Percentiles rank a stretch among this genome's conserved stretches.
These are phyloP conservation scores for Ypsolopha sequella DNA, from an alignment of 2,888 invertebrate species.

Conservation along the genomic window DNA sequence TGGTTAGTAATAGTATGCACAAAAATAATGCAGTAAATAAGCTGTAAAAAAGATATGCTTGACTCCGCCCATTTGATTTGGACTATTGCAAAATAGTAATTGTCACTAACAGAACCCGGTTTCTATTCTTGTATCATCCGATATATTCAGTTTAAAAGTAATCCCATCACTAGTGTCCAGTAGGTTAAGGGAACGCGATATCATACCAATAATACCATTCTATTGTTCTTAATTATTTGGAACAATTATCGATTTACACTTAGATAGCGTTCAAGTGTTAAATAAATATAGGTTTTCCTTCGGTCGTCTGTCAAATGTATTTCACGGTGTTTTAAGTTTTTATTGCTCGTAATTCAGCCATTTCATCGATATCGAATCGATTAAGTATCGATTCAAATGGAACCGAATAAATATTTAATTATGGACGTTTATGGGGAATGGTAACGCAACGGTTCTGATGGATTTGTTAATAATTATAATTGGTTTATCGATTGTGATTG, in stretches of 20 bases:
- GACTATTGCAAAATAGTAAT: no score
- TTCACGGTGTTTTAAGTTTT: slow-evolving; percentile 46
- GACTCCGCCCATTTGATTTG: no score
- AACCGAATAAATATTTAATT: slow-evolving; percentile 67
- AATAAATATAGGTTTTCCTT: slow-evolving; percentile 44
- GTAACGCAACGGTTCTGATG: slow-evolving; percentile 51
- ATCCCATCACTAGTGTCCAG: no score
- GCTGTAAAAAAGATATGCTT: no score
- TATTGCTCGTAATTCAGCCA: slow-evolving; percentile 44
- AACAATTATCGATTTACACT: slow-evolving; percentile 45
- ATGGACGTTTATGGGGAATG: slow-evolving; percentile 54
- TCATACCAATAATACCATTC: slow-evolving; percentile 1
- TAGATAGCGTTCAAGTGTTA: slow-evolving; percentile 16
- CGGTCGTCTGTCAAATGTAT: slow-evolving; percentile 50
- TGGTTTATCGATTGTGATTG: slow-evolving; percentile 20
- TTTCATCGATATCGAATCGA: slow-evolving; percentile 59
- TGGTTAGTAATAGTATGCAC: no score
- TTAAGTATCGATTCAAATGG: slow-evolving; percentile 51
- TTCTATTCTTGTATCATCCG: no score
- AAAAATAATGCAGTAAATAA: no score
- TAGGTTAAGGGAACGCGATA: no score
- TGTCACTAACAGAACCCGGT: no score
- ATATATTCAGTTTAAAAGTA: no score
- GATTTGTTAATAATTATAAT: slow-evolving; percentile 50
- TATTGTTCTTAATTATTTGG: slow-evolving; percentile 34